phyloP scores from a whole-genome alignment of 2,113 vertebrate genomes.

The Hyla sarda region DNA sequence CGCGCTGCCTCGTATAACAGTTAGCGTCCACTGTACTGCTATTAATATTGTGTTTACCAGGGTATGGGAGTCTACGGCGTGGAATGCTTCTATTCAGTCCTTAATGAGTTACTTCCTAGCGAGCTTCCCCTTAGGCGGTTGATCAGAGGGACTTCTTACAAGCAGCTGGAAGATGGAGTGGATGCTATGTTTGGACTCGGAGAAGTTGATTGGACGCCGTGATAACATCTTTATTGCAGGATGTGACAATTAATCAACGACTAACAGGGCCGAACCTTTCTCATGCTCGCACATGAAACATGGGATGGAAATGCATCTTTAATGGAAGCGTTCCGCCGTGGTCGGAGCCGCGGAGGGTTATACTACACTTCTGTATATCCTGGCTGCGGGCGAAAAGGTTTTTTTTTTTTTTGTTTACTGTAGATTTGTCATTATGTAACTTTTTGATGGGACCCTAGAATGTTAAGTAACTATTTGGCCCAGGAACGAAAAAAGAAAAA shows the following conservation, averaged over 20 bases:
- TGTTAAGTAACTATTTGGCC: background rate
- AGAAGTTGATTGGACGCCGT: constrained; percentile 37
- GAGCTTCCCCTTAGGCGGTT: constrained; percentile 29
- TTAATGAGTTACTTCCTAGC: constrained; percentile 56
- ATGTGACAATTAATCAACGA: constrained; percentile 57
- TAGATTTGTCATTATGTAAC: too few relatives aligned
- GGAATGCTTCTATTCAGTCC: constrained; percentile 20
- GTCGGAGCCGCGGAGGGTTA: background rate
- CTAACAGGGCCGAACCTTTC: constrained; percentile 23
- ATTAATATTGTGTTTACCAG: constrained; percentile 25
- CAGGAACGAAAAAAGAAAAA: too few relatives aligned
- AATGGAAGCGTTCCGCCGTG: constrained; percentile 19
- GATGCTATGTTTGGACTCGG: background rate
- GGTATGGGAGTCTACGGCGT: background rate
- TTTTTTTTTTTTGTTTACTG: background rate
- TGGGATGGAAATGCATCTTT: background rate
- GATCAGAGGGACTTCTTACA: constrained; percentile 41
- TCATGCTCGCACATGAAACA: constrained; percentile 36
- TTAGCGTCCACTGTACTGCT: background rate
- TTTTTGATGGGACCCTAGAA: too few relatives aligned
- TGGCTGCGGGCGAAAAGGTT: background rate
- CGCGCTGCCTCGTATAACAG: background rate
- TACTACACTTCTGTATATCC: background rate
- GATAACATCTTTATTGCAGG: constrained; percentile 56
- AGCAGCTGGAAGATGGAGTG: constrained; percentile 48